phyloP scores from a whole-genome alignment of 2,888 invertebrate species.

The Leptopilina drosophilae region DNA sequence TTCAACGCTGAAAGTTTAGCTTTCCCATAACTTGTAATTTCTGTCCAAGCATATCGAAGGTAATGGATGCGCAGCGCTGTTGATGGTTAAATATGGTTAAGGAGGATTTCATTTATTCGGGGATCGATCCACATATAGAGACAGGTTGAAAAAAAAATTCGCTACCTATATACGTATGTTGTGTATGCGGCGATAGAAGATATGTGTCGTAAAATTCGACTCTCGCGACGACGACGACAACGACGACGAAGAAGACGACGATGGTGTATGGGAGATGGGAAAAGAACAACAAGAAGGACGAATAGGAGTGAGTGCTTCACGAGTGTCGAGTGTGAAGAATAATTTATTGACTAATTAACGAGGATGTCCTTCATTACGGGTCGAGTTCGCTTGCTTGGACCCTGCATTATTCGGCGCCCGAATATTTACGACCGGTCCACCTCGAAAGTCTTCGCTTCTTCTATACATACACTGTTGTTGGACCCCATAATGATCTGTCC shows the following conservation, averaged over 20 bases:
- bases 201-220: slow-evolving; percentile 51
- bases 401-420: slow-evolving; percentile 73
- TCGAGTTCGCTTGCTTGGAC: slow-evolving; percentile 67
- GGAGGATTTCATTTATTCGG: slow-evolving; percentile 21
- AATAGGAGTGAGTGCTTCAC: slow-evolving; percentile 61
- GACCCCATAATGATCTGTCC: slow-evolving; percentile 73
- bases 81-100: slow-evolving; percentile 21
- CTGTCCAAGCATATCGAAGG: slow-evolving; percentile 31
- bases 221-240: not conserved
- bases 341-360: slow-evolving; percentile 77
- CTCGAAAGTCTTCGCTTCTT: slow-evolving; percentile 55
- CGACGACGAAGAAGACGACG: not conserved
- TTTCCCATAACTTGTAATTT: slow-evolving; percentile 38
- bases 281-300: slow-evolving; percentile 40
- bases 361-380: slow-evolving; percentile 77
- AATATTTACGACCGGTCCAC: slow-evolving; percentile 74
- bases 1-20: slow-evolving; percentile 15
- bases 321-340: slow-evolving; percentile 71
- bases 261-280: slow-evolving; percentile 35
- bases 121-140: slow-evolving; percentile 19
- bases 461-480: slow-evolving; percentile 60
- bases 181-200: not conserved
- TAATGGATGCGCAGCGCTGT: slow-evolving; percentile 15
- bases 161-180: not conserved
- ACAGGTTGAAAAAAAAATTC: slow-evolving; percentile 2